phyloP scores from a whole-genome alignment of 37 sponge, comb jelly and placozoan species.

The Cladorhizidae sp. region DNA sequence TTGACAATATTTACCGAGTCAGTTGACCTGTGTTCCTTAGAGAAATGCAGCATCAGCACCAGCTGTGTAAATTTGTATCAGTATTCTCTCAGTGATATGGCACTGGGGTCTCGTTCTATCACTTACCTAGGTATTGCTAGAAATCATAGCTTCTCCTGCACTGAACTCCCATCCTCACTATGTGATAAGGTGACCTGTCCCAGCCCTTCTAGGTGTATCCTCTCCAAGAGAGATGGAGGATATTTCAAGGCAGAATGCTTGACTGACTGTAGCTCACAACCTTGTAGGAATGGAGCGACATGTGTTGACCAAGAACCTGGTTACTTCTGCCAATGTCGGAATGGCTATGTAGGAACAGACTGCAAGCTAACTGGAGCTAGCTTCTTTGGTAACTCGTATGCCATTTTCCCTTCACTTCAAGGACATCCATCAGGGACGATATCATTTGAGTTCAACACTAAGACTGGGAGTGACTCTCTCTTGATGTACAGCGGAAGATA shows the following conservation, averaged over 20 bases:
- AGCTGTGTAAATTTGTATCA: constrained; percentile 29
- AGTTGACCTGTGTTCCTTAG: constrained; percentile 49
- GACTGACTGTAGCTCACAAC: constrained; percentile 49
- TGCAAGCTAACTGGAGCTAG: constrained; percentile 60
- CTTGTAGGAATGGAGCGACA: constrained; percentile 61
- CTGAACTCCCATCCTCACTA: not conserved
- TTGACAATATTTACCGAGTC: constrained; percentile 39
- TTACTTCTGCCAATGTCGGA: constrained; percentile 55
- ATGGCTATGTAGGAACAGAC: constrained; percentile 57
- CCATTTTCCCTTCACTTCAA: constrained; percentile 42
- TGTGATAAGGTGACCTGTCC: constrained; percentile 5
- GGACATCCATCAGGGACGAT: constrained; percentile 20
- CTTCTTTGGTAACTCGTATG: constrained; percentile 47
- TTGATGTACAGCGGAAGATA: constrained; percentile 55
- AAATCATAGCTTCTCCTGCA: constrained; percentile 12
- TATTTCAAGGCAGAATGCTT: constrained; percentile 16
- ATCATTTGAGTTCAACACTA: constrained; percentile 54
- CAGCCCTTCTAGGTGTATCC: constrained; percentile 38
- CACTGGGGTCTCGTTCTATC: constrained; percentile 10
- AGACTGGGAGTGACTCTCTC: constrained; percentile 20
- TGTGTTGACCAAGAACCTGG: constrained; percentile 70
- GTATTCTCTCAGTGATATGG: not conserved
- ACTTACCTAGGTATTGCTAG: constrained; percentile 6
- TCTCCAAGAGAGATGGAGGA: not conserved
- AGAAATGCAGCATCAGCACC: constrained; percentile 32